Conservation (phyloP, 2,888 invertebrate genomes). For the Rapana venosa region DNA sequence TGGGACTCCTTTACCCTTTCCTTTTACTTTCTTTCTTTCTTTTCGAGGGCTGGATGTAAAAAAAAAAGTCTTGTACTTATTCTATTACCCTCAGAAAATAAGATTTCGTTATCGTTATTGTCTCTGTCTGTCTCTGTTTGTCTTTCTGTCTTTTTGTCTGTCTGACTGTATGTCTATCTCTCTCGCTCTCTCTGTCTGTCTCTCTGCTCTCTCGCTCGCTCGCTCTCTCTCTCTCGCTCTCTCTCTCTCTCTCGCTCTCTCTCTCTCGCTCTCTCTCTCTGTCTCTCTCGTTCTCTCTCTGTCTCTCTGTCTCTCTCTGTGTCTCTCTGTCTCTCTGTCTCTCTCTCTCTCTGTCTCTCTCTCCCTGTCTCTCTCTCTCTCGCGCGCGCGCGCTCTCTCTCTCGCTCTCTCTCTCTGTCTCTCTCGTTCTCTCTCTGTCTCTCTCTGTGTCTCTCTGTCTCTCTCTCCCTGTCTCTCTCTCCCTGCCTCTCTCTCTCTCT, state of each 20-base stretch:
- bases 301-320: not conserved
- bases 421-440: not conserved
- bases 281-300: not conserved
- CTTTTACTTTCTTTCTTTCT: too few species aligned
- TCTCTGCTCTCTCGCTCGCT: not conserved
- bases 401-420: not conserved
- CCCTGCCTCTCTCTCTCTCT: not conserved
- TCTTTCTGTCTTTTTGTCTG: too few species aligned
- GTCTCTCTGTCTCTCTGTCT: not conserved
- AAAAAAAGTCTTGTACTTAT: too few species aligned
- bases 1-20: too few species aligned
- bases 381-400: not conserved
- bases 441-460: not conserved
- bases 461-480: not conserved
- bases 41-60: too few species aligned
- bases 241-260: conserved; percentile 2
- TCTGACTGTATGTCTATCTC: too few species aligned
- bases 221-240: not conserved
- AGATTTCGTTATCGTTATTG: too few species aligned
- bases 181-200: not conserved
- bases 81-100: too few species aligned
- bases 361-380: not conserved
- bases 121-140: too few species aligned
- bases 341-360: not conserved
- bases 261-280: conserved; percentile 1